Base-by-base conservation (phyloP, 1,140 invertebrate species). In the Zaprionus davidi region DNA sequence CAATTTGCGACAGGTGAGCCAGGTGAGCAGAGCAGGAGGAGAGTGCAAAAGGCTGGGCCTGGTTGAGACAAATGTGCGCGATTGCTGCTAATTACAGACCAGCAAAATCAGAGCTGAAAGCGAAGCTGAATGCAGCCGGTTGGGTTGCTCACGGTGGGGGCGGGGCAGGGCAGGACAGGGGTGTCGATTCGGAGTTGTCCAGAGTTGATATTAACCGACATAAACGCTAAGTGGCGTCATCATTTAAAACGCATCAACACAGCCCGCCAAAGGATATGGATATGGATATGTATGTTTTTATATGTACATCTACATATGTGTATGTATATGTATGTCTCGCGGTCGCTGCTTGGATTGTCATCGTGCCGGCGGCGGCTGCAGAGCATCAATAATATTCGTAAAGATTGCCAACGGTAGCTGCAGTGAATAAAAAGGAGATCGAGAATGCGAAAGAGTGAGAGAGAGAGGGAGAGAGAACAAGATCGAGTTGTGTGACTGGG, bases 161-260 rank as follows among this genome's bases (percentile, higher is more conserved):
- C 41, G 57, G 65, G 60, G 51, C 44, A 6, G 24, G 41, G 41
- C 41, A 49, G 17, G 36, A 53, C 22, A 6, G 51, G 64, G 56
- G 15, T 22, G 3, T 26, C 12, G 26, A 34, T 36, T 41, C 49
- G 38, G 59, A 41, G 28, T 44, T 9, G 26, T 31, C 15, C 28
- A 69, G 75, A 79, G 85, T 79, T 82, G 78, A 86, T 77, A 90
- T 90, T 90, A 90, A 78, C 86, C 86, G 85, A 90, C 85, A 90
- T 88, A 91, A 91, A 91, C 80, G 81, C 83, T 91, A 91, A 91
- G 88, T 91, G 88, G 88, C 88, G 88, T 91, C 88, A 91, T 91
- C 82, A 91, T 91, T 91, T 91, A 91, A 91, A 91, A 91, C 82
- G 88, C 88, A 91, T 91, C 88, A 91, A 83, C 85, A 83, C 85